Conservation (phyloP, 2,113 vertebrate species). For the Corythornis madagascariensis region DNA sequence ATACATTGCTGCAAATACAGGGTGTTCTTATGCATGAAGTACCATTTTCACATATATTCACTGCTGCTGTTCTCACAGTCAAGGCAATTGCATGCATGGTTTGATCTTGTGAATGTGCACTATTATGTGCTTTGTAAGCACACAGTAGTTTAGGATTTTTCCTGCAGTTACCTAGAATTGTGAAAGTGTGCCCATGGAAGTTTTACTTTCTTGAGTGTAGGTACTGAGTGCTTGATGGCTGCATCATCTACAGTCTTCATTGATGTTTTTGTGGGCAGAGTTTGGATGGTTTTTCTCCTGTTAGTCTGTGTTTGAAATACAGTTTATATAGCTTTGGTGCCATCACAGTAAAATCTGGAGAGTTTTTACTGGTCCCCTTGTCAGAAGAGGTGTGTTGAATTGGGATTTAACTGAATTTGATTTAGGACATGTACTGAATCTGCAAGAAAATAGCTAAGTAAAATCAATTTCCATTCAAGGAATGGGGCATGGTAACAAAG, state of each 20-base stretch:
- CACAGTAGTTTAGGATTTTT: neutral
- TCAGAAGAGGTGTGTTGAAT: neutral
- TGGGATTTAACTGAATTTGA: neutral
- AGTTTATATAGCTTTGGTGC: neutral
- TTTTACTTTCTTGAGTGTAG: neutral
- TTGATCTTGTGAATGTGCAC: neutral
- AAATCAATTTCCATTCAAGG: neutral
- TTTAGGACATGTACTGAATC: neutral
- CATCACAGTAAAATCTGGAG: neutral
- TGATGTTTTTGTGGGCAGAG: neutral
- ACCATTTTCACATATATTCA: neutral
- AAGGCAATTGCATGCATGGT: neutral
- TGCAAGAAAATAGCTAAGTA: neutral
- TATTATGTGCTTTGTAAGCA: neutral
- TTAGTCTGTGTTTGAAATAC: neutral
- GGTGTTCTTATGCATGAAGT: neutral
- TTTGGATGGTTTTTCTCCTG: neutral
- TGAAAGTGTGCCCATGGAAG: neutral
- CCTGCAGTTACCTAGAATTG: neutral
- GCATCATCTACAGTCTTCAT: neutral
- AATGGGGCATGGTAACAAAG: neutral
- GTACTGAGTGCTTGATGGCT: neutral
- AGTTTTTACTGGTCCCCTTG: neutral
- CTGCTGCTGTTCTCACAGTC: neutral
- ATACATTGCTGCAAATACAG: neutral